Percentiles rank a stretch among this genome's conserved stretches.
Conservation (phyloP, 2,888 invertebrate species). For the Trissolcus japonicus region DNA sequence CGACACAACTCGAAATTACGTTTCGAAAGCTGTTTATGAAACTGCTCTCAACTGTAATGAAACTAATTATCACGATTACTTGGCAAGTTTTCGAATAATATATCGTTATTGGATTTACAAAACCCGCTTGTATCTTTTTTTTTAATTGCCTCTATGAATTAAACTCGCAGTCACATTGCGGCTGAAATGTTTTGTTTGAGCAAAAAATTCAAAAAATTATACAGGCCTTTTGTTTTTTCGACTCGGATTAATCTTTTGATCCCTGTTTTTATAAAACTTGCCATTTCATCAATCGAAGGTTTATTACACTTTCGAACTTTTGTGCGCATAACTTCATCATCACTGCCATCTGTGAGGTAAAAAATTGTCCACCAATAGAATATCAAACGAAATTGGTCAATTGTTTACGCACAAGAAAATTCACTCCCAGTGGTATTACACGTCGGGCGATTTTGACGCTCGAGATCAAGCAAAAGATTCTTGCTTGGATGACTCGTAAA, state of each 20-base stretch:
- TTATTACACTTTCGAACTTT: too few relatives aligned
- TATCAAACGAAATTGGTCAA: slow-evolving; percentile 11
- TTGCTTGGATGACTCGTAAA: slow-evolving; percentile 46
- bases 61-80: slow-evolving; percentile 50
- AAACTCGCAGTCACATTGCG: too few relatives aligned
- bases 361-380: too few relatives aligned
- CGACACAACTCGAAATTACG: slow-evolving; percentile 35
- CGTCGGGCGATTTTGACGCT: slow-evolving; percentile 59
- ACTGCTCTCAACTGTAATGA: slow-evolving; percentile 33
- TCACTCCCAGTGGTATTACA: slow-evolving; percentile 2
- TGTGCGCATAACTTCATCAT: too few relatives aligned
- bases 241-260: too few relatives aligned
- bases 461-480: slow-evolving; percentile 59
- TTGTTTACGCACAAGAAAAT: slow-evolving; percentile 40
- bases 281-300: too few relatives aligned
- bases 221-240: too few relatives aligned
- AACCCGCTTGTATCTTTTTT: not conserved
- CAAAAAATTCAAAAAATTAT: too few relatives aligned
- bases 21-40: slow-evolving; percentile 28
- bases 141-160: too few relatives aligned
- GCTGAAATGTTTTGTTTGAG: too few relatives aligned
- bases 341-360: too few relatives aligned
- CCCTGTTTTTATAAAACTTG: too few relatives aligned
- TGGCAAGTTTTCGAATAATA: slow-evolving; percentile 41
- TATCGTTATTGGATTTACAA: slow-evolving; percentile 26